Evolutionary conservation across 2,888 invertebrate genomes (phyloP).

Genomic region (Eupelmus urozonus): DNA sequence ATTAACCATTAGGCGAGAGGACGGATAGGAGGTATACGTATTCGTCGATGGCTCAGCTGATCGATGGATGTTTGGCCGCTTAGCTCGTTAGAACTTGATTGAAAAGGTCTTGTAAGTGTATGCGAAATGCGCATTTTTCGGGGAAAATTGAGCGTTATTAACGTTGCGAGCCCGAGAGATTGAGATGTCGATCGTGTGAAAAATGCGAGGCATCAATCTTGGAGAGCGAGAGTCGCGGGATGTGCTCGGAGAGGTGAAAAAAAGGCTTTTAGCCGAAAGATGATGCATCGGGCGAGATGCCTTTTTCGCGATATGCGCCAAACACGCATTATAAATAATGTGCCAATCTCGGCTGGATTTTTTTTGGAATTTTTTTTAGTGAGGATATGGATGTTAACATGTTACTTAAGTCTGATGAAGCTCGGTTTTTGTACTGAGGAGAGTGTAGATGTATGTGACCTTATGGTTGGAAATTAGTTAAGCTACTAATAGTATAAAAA

Average conservation of each 20-base stretch:
- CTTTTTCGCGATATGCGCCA: not conserved
- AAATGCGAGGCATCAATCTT: slow-evolving; percentile 31
- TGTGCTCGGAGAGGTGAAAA: not conserved
- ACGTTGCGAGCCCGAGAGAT: not conserved
- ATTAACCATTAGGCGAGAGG: slow-evolving; percentile 29
- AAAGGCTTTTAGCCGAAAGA: not conserved
- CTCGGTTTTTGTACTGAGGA: too few species aligned
- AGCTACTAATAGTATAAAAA: too few species aligned
- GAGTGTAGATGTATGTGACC: too few species aligned
- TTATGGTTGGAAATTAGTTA: too few species aligned
- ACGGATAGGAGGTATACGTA: too few species aligned
- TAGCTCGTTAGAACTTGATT: slow-evolving; percentile 43
- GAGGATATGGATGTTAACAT: not conserved
- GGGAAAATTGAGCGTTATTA: slow-evolving; percentile 31
- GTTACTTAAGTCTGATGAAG: not conserved
- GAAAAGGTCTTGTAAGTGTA: slow-evolving; percentile 9
- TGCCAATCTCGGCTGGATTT: not conserved
- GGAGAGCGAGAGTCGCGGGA: too few species aligned
- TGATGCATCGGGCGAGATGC: not conserved
- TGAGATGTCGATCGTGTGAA: slow-evolving; percentile 32
- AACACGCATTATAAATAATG: slow-evolving; percentile 21
- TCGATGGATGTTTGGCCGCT: slow-evolving; percentile 27
- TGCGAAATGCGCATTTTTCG: not conserved
- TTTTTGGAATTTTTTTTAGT: not conserved
- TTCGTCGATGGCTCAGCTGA: slow-evolving; percentile 6